Percentiles rank a stretch among this genome's conserved stretches.
These are phyloP conservation scores for Orientallactaga bullata DNA, from an alignment of 2,113 vertebrate genomes.

Conservation along the genomic window DNA sequence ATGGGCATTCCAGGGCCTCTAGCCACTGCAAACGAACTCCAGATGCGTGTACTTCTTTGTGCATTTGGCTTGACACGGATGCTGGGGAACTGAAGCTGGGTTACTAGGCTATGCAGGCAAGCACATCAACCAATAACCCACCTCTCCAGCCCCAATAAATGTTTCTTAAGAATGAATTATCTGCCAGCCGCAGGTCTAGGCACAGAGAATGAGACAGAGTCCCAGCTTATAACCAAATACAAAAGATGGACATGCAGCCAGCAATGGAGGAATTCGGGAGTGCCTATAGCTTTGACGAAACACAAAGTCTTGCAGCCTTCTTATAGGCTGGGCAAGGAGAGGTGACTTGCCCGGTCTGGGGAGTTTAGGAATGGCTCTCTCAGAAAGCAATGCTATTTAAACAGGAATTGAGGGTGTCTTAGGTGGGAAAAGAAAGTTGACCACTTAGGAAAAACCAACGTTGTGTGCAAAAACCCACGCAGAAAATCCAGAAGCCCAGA, in stretches of 20 bases:
- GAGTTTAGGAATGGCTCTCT: background rate
- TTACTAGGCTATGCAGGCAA: too few species aligned
- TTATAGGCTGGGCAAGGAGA: background rate
- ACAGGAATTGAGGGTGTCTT: background rate
- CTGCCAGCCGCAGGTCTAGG: background rate
- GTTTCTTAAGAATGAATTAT: slow-evolving; percentile 32
- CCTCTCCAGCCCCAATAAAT: background rate
- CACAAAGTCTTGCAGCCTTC: background rate
- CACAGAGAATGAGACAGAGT: background rate
- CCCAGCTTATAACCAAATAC: background rate
- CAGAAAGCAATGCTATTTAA: background rate
- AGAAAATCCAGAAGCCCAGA: background rate
- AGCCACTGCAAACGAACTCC: too few species aligned
- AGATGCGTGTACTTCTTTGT: too few species aligned
- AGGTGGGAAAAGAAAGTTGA: background rate
- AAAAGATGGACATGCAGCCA: background rate
- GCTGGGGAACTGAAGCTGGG: too few species aligned
- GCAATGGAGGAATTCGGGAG: background rate
- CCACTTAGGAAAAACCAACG: background rate
- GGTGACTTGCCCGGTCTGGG: background rate
- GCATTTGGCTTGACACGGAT: too few species aligned
- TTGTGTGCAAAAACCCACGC: background rate
- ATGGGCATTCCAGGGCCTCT: too few species aligned
- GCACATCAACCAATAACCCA: too few species aligned
- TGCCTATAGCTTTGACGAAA: background rate